Conservation (phyloP, 1,140 invertebrate genomes). For the Panonychus citri region DNA sequence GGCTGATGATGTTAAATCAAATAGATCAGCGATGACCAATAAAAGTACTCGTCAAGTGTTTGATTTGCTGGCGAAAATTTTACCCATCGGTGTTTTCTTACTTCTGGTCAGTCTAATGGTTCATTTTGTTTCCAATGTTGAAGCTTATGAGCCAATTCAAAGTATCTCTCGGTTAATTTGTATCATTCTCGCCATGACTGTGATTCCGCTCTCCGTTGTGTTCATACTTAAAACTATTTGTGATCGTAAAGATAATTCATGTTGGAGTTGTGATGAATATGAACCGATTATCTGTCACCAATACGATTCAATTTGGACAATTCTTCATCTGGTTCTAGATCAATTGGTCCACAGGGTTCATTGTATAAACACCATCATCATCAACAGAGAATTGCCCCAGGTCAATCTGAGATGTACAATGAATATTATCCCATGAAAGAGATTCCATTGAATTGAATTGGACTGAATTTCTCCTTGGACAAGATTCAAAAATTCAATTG, state of each 20-base stretch:
- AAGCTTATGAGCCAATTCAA: not conserved
- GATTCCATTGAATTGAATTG: no score
- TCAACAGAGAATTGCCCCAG: no score
- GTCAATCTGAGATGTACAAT: no score
- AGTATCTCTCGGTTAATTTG: not conserved
- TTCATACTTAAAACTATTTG: not conserved
- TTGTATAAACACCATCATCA: no score
- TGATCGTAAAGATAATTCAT: not conserved
- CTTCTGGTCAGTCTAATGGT: not conserved
- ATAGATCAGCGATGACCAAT: not conserved
- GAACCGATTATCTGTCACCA: not conserved
- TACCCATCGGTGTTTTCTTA: not conserved
- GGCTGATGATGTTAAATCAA: not conserved
- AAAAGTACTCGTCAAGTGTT: not conserved
- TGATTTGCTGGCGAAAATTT: not conserved
- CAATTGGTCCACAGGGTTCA: no score
- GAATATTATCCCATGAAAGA: no score
- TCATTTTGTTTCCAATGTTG: conserved; percentile 1
- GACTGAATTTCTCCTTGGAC: no score
- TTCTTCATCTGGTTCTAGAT: no score
- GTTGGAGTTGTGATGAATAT: not conserved
- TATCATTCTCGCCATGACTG: not conserved
- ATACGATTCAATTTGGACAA: no score
- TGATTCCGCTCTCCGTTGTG: not conserved
- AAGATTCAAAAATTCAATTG: no score